Evolutionary conservation across 1,140 invertebrate species (phyloP).

Genomic region (Drosophila pandora): DNA sequence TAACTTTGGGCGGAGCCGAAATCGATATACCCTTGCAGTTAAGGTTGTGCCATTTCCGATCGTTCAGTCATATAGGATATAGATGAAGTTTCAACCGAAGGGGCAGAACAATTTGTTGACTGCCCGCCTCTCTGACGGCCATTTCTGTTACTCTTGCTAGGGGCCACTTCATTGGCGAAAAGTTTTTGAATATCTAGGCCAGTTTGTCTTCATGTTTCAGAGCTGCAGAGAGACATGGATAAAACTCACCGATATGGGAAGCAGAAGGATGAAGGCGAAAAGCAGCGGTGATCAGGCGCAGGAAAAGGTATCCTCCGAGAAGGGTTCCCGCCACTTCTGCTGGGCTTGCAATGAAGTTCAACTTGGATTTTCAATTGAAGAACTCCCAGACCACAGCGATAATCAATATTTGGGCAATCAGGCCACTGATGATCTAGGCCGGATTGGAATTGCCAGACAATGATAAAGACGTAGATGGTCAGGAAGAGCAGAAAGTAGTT

Average conservation of each 20-base stretch:
- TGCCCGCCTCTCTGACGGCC: too few species aligned
- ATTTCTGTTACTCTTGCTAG: too few species aligned
- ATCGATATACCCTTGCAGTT: too few species aligned
- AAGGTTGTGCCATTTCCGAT: too few species aligned
- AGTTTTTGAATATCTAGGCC: conserved; percentile 90
- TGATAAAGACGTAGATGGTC: conserved; percentile 89
- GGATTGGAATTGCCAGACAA: conserved; percentile 88
- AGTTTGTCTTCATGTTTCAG: conserved; percentile 91
- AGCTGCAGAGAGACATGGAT: conserved; percentile 92
- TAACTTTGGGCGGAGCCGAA: too few species aligned
- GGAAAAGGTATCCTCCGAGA: conserved; percentile 87
- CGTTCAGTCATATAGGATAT: too few species aligned
- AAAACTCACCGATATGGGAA: conserved; percentile 91
- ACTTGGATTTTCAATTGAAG: conserved; percentile 66
- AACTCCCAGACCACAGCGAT: conserved; percentile 86
- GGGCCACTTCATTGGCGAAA: too few species aligned
- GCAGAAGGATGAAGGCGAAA: conserved; percentile 89
- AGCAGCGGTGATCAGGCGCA: conserved; percentile 90
- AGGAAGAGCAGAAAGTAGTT: conserved; percentile 91
- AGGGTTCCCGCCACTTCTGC: conserved; percentile 87
- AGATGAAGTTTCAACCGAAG: too few species aligned
- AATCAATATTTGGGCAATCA: conserved; percentile 86
- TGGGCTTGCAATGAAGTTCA: conserved; percentile 66
- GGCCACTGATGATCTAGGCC: conserved; percentile 89
- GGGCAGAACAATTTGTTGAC: too few species aligned